phyloP scores from a whole-genome alignment of 2,797 vertebrate species.

The Anniella stebbinsi region DNA sequence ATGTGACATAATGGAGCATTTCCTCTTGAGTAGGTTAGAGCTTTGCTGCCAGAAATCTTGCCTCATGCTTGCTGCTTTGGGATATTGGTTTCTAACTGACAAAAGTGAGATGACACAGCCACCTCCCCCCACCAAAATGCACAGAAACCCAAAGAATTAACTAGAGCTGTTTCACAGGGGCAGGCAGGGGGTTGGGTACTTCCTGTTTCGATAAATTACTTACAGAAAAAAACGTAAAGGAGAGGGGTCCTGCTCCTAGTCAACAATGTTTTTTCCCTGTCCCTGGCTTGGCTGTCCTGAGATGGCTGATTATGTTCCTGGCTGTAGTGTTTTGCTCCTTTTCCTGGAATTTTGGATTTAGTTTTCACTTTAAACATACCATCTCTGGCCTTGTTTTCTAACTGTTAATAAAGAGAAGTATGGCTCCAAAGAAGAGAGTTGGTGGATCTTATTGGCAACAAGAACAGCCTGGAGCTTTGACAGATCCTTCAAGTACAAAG shows the following conservation, averaged over 20 bases:
- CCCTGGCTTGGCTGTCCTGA: background rate
- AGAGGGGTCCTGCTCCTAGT: background rate
- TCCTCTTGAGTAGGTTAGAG: constrained; percentile 6
- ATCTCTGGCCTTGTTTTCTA: background rate
- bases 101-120: background rate
- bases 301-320: background rate
- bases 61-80: background rate
- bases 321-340: constrained; percentile 1
- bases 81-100: constrained; percentile 40
- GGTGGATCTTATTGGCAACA: background rate
- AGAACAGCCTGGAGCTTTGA: background rate
- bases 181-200: background rate
- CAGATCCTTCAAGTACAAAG: background rate
- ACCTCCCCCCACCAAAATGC: background rate
- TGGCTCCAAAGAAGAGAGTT: constrained; percentile 29
- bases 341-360: constrained; percentile 6
- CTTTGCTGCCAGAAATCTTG: background rate
- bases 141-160: constrained; percentile 8
- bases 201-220: constrained; percentile 39
- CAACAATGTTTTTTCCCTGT: background rate
- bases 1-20: constrained; percentile 16
- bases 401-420: background rate
- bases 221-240: constrained; percentile 6
- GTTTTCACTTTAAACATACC: background rate
- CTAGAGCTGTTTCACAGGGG: background rate